A percentile compares a stretch with the other conserved stretches of the same genome.
Conservation (phyloP, 2,797 vertebrate genomes). For the Agapornis canus region DNA sequence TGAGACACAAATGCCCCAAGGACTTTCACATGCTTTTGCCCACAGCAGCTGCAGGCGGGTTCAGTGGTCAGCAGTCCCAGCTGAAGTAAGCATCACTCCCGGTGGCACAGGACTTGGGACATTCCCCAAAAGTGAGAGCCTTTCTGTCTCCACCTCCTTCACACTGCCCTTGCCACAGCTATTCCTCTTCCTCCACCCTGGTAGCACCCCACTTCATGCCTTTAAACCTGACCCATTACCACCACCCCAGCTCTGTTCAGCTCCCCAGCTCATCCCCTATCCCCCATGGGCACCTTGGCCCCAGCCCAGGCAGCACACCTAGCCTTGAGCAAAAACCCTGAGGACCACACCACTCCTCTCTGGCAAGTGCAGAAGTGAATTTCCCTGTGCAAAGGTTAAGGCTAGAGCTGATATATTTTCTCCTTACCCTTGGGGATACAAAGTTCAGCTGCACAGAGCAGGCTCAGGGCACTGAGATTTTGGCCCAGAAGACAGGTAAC, state of each 20-base stretch:
- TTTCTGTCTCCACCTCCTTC: neutral
- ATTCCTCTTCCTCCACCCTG: neutral
- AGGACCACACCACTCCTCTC: neutral
- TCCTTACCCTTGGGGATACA: neutral
- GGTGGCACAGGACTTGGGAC: neutral
- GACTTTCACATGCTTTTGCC: rapidly evolving
- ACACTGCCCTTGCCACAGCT: neutral
- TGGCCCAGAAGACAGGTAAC: neutral
- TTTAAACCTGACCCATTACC: neutral
- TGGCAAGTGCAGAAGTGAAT: neutral
- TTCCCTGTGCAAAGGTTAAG: neutral
- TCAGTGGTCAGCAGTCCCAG: rapidly evolving
- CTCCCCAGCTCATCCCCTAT: neutral
- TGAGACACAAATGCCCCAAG: rapidly evolving
- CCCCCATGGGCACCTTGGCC: rapidly evolving
- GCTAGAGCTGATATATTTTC: neutral
- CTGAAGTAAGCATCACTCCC: neutral
- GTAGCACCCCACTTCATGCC: neutral
- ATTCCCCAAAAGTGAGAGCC: neutral
- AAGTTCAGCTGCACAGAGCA: neutral
- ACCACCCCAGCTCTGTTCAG: neutral
- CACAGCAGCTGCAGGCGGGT: rapidly evolving
- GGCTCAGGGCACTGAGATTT: neutral
- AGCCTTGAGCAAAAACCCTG: neutral
- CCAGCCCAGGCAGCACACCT: neutral